Base-by-base conservation (phyloP, 2,888 invertebrate genomes). In the Drosophila vallismaia region DNA sequence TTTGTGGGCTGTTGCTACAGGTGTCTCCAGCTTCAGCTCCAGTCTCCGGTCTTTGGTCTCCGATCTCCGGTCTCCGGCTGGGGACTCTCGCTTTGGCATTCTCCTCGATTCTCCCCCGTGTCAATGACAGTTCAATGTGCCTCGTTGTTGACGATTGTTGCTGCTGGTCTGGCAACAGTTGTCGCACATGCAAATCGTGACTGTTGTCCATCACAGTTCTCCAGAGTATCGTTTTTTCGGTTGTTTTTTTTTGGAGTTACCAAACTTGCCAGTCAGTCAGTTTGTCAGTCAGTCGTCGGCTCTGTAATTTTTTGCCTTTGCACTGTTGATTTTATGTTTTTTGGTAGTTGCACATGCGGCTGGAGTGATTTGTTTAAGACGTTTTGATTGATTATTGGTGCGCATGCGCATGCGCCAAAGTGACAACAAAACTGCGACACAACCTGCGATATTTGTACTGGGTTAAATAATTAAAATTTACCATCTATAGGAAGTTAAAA, bases 101-200 rank as follows among this genome's bases (percentile, higher is more conserved):
- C 72, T 74, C 60, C 74, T 54, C 57, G 53, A 69, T 58, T 75
- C 75, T 84, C 53, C 76, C 82, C 82, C 79, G 90, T 88, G 90
- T 90, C 89, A 89, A 88, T 89, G 90, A 86, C 89, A 89, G 89
- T 89, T 89, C 86, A 86, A 90, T 88, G 80, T 81, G 82, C 88
- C 67, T 81, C 81, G 75, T 79, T 77, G 80, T 82, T 85, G 86
- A 76, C 76, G 76, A 67, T 63, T 78, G 66, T 38, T 62, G 67
- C 45, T 62, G 63, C 55, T 69, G 69, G 66, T 54, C 73, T 76
- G 77, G 82, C 85, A 83, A 79, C 78, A 87, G 83, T 85, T 79
- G 85, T 81, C 88, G 83, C 88, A 86, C 88, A 83, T 86, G 83
- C 88, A 88, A 88, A 88, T 88, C 88, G 88, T 83, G 83, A 88